Base-by-base conservation (phyloP, 2,888 invertebrate genomes). In the Chrysodeixis includens region DNA sequence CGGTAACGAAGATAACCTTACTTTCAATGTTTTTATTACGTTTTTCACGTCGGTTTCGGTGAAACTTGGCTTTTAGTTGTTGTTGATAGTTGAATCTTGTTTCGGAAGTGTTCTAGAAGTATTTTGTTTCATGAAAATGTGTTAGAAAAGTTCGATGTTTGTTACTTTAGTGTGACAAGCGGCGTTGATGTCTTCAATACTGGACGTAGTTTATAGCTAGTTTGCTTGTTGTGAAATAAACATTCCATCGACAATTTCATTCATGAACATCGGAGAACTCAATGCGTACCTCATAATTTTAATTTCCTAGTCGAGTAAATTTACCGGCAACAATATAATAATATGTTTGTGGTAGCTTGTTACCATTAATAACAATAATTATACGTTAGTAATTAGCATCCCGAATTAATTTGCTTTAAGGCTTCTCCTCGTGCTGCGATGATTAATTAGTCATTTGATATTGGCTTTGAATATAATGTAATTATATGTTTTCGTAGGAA, bases 1-100 rank as follows among this genome's bases (percentile, higher is more conserved):
- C 22, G 62, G 56, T 69, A 61, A 54, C 73, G 55, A 58, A 69
- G 53, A 52, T 81, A 81, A 81, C 79, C 82, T 63, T 62, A 72
- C 77, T 79, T 81, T 67, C 69, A 79, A 81, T 78, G 79, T 81
- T 81, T 76, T 75, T 81, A 69, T 79, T 72, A 53, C 46, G 56
- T 73, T 65, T 71, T 56, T 67, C 62, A 20, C 57, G 59, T 63
- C 46, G 51, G 55, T 69, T 16, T 62, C 8, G 65, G 53, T 62
- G 66, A 73, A 69, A 76, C 71, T 76, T 79, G 64, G 51, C 64
- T 51, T 68, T 71, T 69, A 18, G 30, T 70, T 58, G 66, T 16
- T 51, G 64, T 71, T 71, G 44, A 56, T 56, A 62, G 57, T 66
- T 56, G 66, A 64, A 68, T 69, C 60, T 30, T 20, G 26, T 30